Evolutionary conservation across 2,888 invertebrate genomes (phyloP).

Genomic region (Octonoba sinensis): DNA sequence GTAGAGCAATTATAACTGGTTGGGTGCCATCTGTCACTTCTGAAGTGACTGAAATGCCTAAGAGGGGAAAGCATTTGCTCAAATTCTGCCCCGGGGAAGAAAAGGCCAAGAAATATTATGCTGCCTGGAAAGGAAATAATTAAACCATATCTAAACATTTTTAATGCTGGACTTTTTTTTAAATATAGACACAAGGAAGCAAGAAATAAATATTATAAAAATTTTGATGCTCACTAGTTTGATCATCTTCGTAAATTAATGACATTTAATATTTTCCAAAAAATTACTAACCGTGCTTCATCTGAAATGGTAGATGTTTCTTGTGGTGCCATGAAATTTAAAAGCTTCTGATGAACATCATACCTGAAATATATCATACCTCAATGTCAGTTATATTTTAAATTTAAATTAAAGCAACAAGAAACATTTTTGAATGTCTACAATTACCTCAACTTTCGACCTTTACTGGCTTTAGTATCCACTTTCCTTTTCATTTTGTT

Average conservation of each 20-base stretch:
- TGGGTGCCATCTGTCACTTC: too few relatives aligned
- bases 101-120: too few relatives aligned
- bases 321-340: slow-evolving; percentile 90
- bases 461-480: slow-evolving; percentile 94
- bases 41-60: too few relatives aligned
- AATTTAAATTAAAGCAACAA: not conserved
- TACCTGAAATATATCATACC: slow-evolving; percentile 76
- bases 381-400: not conserved
- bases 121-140: too few relatives aligned
- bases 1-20: too few relatives aligned
- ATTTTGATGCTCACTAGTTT: not conserved
- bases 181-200: too few relatives aligned
- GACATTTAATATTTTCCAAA: not conserved
- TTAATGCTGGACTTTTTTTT: too few relatives aligned
- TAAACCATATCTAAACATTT: too few relatives aligned
- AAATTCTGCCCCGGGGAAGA: too few relatives aligned
- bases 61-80: too few relatives aligned
- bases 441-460: slow-evolving; percentile 80
- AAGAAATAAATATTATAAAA: not conserved
- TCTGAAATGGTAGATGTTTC: slow-evolving; percentile 81
- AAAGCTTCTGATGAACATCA: slow-evolving; percentile 85
- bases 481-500: slow-evolving; percentile 93
- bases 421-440: not conserved
- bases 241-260: not conserved
- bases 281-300: slow-evolving; percentile 76